Conservation (phyloP, 2,113 vertebrate genomes). For the Melanerpes formicivorus region DNA sequence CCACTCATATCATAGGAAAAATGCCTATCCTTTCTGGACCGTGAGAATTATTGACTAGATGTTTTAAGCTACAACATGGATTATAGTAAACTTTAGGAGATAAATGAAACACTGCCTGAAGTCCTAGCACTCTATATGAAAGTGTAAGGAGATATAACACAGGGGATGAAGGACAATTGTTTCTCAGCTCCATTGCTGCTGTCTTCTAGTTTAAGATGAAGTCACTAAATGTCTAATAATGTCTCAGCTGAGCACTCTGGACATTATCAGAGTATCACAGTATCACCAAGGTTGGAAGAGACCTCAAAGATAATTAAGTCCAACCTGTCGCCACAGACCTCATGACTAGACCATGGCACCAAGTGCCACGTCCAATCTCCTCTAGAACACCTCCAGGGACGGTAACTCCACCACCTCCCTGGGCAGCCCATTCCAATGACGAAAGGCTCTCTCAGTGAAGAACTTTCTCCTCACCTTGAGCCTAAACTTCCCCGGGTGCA, state of each 20-base stretch:
- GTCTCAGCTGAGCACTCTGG: not conserved
- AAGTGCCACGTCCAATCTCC: no score
- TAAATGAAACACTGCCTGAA: not conserved
- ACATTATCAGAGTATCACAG: not conserved
- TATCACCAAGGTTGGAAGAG: no score
- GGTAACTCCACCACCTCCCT: no score
- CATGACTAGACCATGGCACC: no score
- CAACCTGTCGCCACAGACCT: no score
- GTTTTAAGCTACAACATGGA: not conserved
- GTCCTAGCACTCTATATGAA: not conserved
- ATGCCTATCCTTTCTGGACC: fast-evolving
- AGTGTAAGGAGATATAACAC: not conserved
- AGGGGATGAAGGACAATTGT: not conserved
- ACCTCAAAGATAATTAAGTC: no score
- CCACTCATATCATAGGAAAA: not conserved
- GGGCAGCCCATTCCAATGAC: no score
- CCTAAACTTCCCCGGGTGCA: no score
- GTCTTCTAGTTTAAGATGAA: not conserved
- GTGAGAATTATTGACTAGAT: not conserved
- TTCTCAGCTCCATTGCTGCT: not conserved
- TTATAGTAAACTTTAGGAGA: not conserved
- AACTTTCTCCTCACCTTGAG: no score
- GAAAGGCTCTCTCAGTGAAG: no score
- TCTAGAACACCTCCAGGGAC: no score
- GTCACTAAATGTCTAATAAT: not conserved